Evolutionary conservation across 2,888 invertebrate species (phyloP), one percentile per base, ranked within the genome.

Genomic region (Caenorhabditis plicata): DNA sequence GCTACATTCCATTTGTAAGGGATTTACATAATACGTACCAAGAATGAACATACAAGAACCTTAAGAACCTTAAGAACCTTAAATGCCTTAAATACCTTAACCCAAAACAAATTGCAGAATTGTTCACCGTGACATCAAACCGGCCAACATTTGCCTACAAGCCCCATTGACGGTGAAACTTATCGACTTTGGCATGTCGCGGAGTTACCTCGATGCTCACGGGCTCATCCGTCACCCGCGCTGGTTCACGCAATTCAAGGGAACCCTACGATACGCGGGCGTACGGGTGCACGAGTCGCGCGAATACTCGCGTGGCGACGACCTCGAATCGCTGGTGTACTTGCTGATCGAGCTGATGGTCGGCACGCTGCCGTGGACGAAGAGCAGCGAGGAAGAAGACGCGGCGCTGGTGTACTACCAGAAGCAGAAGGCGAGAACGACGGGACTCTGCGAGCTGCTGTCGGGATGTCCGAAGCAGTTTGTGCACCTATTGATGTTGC

Each of bases 301-400:
- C 17, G 75, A 75, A 20, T 51, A 62, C 20, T 49, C 65, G 29
- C 50, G 75, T 27, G 74, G 74, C 35, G 75, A 75, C 43, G 75
- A 75, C 40, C 53, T 75, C 42, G 74, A 75, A 49, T 60, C 71
- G 26, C 66, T 69, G 67, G 44, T 73, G 9, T 75, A 75, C n/a
- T 9, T 58, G 13, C 31, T 71, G 70, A 66, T 74, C 1, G 74
- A 74, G 36, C 40, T 64, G n/a, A 54, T 74, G 9, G 57, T 64
- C 23, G 75, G 73, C n/a, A 49, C 62, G 9, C 54, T 75, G 26
- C 75, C 75, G 5, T 75, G 75, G 75, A 60, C 54, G 29, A 49
- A 52, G 13, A n/a, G n/a, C n/a, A n/a, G n/a, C n/a, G n/a, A n/a
- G n/a, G 42, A 60, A 33, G 64, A 64, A 5, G 57, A 64, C 25